Conservation (phyloP, 2,113 vertebrate species). For the Thomomys bottae region DNA sequence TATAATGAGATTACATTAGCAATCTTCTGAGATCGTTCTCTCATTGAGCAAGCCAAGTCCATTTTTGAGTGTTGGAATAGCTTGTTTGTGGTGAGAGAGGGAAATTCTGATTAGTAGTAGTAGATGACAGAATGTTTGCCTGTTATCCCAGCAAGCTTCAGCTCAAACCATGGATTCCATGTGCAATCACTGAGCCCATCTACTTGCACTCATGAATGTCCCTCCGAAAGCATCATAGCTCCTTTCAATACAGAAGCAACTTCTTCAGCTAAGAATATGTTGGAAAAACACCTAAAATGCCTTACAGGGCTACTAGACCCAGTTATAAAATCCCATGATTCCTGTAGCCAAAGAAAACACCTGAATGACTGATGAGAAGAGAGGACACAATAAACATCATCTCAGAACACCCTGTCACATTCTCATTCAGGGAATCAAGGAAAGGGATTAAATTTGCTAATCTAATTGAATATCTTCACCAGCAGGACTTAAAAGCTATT, state of each 20-base stretch:
- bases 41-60: constrained; percentile 16
- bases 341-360: not conserved
- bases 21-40: constrained; percentile 54
- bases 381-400: not conserved
- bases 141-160: not conserved
- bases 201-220: not conserved
- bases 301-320: not conserved
- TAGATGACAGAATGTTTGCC: not conserved
- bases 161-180: not conserved
- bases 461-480: constrained; percentile 55
- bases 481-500: constrained; percentile 27
- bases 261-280: not conserved
- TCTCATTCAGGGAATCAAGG: not conserved
- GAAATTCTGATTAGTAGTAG: not conserved
- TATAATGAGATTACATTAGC: constrained; percentile 39
- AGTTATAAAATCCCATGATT: not conserved
- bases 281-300: not conserved
- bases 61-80: constrained; percentile 31
- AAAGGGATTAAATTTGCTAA: constrained; percentile 54
- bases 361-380: not conserved
- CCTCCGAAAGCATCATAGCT: not conserved
- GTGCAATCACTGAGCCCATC: not conserved
- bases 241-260: not conserved
- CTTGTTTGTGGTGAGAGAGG: not conserved
- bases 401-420: not conserved